Evolutionary conservation across 2,888 invertebrate species (phyloP).

Genomic region (Ligdia adustata): DNA sequence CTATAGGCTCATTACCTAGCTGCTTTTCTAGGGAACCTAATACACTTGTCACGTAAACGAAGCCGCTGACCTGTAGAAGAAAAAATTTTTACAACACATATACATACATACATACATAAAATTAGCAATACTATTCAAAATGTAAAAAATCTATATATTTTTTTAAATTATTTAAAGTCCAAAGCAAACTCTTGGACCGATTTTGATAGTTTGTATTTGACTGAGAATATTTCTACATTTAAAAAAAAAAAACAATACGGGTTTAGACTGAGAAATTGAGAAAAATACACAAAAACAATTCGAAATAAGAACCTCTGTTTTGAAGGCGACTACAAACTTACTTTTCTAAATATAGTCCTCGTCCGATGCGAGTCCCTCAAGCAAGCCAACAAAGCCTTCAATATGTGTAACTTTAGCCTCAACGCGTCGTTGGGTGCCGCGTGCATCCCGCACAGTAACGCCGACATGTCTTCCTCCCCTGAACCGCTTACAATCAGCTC

Average conservation of each 20-base stretch:
- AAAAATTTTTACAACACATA: neutral
- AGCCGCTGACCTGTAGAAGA: constrained; percentile 96
- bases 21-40: constrained; percentile 95
- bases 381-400: constrained; percentile 94
- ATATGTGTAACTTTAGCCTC: constrained; percentile 94
- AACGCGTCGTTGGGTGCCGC: constrained; percentile 92
- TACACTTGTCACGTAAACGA: constrained; percentile 98
- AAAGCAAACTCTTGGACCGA: no score
- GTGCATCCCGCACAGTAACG: constrained; percentile 95
- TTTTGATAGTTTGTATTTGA: no score
- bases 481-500: constrained; percentile 95
- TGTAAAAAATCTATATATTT: no score
- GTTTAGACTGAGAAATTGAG: no score
- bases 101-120: no score
- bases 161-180: no score
- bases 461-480: constrained; percentile 98
- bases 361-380: constrained; percentile 98
- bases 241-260: no score
- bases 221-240: no score
- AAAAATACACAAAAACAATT: no score
- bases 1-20: constrained; percentile 74
- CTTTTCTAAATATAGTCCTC: constrained; percentile 98
- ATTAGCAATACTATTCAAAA: no score
- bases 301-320: no score
- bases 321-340: no score